phyloP scores from a whole-genome alignment of 2,888 invertebrate genomes.

The Eilema griseolum region DNA sequence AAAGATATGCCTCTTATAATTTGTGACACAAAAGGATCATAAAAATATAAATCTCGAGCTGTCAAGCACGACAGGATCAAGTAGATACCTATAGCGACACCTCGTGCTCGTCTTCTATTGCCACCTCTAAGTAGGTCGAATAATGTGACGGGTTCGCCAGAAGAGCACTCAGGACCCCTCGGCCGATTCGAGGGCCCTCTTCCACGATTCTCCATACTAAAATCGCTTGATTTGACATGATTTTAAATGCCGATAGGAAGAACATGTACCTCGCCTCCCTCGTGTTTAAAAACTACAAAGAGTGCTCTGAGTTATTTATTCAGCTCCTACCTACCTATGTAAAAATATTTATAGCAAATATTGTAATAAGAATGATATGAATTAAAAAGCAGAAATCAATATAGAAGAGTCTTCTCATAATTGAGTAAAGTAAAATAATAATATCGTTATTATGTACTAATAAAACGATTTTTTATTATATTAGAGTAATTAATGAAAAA shows the following conservation, averaged over 20 bases:
- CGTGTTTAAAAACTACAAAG: constrained; percentile 25
- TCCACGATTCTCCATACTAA: constrained; percentile 75
- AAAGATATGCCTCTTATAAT: constrained; percentile 39
- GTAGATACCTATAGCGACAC: constrained; percentile 70
- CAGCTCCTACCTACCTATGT: not conserved
- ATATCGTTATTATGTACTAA: not conserved
- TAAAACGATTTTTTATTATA: not conserved
- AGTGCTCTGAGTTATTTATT: not conserved
- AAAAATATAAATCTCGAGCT: constrained; percentile 49
- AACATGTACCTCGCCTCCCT: constrained; percentile 35
- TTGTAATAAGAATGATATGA: no score
- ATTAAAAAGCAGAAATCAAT: no score
- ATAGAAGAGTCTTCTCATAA: no score
- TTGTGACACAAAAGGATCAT: constrained; percentile 47
- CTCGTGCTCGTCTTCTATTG: constrained; percentile 69
- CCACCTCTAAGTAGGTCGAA: constrained; percentile 84
- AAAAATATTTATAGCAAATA: no score
- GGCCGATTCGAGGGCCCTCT: constrained; percentile 68
- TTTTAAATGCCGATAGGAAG: constrained; percentile 82
- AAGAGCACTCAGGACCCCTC: constrained; percentile 77
- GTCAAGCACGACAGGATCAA: constrained; percentile 65
- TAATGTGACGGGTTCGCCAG: constrained; percentile 79
- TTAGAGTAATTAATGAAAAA: not conserved
- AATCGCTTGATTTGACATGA: constrained; percentile 86
- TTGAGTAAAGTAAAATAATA: no score